Evolutionary conservation across 2,797 vertebrate genomes (phyloP), one percentile per base, ranked within the genome.

Genomic region (Spatula clypeata): DNA sequence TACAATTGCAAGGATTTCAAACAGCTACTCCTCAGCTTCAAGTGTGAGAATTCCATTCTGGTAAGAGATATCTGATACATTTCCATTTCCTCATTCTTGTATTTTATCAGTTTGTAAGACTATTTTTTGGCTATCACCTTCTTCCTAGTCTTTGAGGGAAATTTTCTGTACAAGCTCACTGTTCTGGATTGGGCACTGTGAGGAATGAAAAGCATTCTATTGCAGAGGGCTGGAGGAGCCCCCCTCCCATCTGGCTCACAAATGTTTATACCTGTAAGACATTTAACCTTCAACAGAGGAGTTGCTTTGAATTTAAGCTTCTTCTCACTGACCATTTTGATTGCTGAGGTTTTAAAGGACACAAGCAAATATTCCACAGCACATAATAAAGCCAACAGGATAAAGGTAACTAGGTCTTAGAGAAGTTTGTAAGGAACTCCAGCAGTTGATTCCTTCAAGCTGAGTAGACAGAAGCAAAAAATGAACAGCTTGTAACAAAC

Each of bases 381-480:
- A 36, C 24, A 23, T 14, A 73, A 88, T 27, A 79, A 84, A 91
- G 0, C 36, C 32, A 81, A 65, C 3, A 57, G 49, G 79, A 40
- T n/a, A 69, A 88, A 64, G 36, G 44, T 53, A 89, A 84, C 74
- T 27, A 76, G 21, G 18, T 73, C 60, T 79, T 85, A 79, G 44
- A 70, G 58, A 90, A 84, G 60, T 32, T 38, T 84, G 12, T 13
- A 72, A 76, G 55, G 45, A 31, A 87, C 70, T 90, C 47, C 60
- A 88, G 90, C 79, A 94, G 90, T 85, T 95, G 65, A 71, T 88
- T 93, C 80, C 86, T 90, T 94, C 79, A 90, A 94, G 85, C 55
- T 95, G 86, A 94, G 82, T 60, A 88, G 7, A 95, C 7, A 77
- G 36, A 92, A 90, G 77, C 76, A 84, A 79, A 71, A 91, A 84